These are phyloP conservation scores for Eurystomus glaucurus DNA, from an alignment of 2,797 vertebrate species.

Conservation along the genomic window DNA sequence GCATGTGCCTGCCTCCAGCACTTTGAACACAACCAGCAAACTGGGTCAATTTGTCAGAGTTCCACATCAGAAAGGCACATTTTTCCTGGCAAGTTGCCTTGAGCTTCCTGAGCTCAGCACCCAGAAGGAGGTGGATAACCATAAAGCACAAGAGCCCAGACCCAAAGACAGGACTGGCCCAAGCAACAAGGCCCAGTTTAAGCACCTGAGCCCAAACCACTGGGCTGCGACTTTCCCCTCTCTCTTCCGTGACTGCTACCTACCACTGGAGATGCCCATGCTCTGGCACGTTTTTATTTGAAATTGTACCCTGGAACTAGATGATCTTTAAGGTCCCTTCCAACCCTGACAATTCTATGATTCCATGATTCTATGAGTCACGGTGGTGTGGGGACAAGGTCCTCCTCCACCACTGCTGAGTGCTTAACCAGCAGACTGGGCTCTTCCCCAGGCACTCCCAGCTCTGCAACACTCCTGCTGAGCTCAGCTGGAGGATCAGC, in stretches of 20 bases:
- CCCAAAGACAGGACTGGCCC: background rate
- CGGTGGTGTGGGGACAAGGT: background rate
- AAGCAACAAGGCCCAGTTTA: background rate
- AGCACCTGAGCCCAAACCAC: background rate
- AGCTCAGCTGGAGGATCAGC: background rate
- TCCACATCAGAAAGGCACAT: background rate
- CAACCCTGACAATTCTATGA: too few species aligned
- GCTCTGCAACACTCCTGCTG: rapidly evolving
- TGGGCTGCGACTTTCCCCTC: background rate
- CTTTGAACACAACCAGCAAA: background rate
- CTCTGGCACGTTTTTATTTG: background rate
- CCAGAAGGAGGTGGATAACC: background rate
- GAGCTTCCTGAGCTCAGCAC: background rate
- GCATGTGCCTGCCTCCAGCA: background rate
- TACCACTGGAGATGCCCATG: background rate
- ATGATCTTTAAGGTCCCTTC: too few species aligned
- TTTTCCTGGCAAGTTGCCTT: background rate
- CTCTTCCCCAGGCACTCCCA: background rate
- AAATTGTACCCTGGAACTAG: background rate
- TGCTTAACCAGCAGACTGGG: background rate
- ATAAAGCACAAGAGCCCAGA: background rate
- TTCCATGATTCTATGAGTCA: background rate
- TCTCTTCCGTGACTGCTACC: background rate
- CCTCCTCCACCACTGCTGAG: background rate
- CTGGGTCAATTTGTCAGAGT: background rate